Evolutionary conservation across 2,797 vertebrate species (phyloP).

Genomic region (Rhinichthys osculus): DNA sequence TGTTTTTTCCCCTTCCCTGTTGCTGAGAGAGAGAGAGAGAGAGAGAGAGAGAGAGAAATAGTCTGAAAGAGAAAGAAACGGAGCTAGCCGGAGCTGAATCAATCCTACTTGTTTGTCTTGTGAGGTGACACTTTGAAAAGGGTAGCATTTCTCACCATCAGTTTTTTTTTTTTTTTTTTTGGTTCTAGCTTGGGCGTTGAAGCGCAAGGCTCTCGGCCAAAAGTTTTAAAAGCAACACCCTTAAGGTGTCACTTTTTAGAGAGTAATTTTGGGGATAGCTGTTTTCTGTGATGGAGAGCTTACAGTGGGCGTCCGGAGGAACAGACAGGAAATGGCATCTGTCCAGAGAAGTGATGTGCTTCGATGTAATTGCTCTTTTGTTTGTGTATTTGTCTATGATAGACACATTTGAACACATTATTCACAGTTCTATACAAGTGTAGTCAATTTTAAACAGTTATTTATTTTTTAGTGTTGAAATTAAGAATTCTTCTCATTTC

Average conservation of each 20-base stretch:
- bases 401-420: neutral
- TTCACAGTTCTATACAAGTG: neutral
- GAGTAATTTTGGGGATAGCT: constrained; percentile 28
- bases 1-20: constrained; percentile 29
- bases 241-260: constrained; percentile 28
- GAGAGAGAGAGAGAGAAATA: neutral
- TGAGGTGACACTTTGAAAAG: constrained; percentile 36
- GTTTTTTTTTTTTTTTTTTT: neutral
- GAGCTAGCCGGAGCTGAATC: constrained; percentile 23
- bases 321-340: constrained; percentile 28
- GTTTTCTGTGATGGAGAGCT: neutral
- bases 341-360: constrained; percentile 15
- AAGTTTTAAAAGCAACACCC: constrained; percentile 18
- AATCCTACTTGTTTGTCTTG: constrained; percentile 38
- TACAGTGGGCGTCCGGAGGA: constrained; percentile 19
- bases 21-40: neutral
- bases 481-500: neutral
- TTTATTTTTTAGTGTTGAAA: neutral
- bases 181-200: constrained; percentile 9
- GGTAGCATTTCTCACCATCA: constrained; percentile 24
- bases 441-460: neutral
- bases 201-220: constrained; percentile 5
- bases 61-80: constrained; percentile 15
- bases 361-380: constrained; percentile 40
- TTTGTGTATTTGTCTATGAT: constrained; percentile 26